phyloP scores from a whole-genome alignment of 2,113 vertebrate species.

The Zosterops pallidus region DNA sequence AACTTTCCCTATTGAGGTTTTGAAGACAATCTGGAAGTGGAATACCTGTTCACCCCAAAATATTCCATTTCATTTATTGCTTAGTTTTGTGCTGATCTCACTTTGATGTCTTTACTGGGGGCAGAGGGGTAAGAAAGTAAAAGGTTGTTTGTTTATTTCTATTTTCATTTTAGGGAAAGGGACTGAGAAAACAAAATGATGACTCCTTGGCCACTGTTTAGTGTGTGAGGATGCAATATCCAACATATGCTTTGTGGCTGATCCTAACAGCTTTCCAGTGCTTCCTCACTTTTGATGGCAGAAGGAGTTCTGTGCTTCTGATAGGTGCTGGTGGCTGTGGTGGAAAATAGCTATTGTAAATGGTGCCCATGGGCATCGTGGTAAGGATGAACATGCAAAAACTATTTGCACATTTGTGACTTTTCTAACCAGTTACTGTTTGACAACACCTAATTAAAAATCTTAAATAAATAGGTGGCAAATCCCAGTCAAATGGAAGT shows the following conservation, averaged over 20 bases:
- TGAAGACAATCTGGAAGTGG: background rate
- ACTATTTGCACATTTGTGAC: background rate
- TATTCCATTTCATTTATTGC: background rate
- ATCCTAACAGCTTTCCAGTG: background rate
- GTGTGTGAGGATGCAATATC: background rate
- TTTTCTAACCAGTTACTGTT: background rate
- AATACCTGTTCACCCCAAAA: constrained; percentile 1
- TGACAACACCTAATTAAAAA: background rate
- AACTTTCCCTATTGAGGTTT: background rate
- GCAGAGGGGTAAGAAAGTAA: background rate
- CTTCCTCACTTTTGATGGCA: background rate
- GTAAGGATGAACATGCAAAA: background rate
- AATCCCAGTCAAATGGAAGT: background rate
- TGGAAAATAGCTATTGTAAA: background rate
- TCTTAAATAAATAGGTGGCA: background rate
- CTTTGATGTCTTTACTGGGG: background rate
- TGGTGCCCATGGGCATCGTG: background rate
- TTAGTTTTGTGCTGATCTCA: background rate
- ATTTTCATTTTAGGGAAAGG: background rate
- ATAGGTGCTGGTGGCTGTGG: background rate
- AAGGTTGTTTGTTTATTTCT: background rate
- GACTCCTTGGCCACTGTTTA: background rate
- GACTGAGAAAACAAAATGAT: background rate
- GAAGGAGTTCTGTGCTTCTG: background rate
- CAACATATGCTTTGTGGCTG: background rate